phyloP scores from a whole-genome alignment of 37 sponge, comb jelly and placozoan genomes.

The Mnemiopsis leidyi region DNA sequence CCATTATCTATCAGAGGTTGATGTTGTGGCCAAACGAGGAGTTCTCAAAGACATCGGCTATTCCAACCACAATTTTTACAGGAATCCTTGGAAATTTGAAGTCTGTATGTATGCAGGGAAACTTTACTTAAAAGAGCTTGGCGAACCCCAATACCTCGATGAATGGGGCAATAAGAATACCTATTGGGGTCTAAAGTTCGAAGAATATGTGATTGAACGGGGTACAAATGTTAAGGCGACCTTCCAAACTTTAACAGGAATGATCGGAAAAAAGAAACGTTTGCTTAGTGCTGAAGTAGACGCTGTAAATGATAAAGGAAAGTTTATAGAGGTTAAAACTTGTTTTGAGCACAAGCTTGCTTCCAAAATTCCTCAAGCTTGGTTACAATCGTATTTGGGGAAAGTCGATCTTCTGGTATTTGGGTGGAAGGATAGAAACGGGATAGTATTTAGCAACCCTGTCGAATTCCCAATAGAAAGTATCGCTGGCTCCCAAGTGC shows the following conservation, averaged over 20 bases:
- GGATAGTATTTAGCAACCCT: not conserved
- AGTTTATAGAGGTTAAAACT: not conserved
- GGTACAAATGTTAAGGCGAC: not conserved
- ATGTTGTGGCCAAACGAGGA: not conserved
- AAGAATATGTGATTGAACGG: not conserved
- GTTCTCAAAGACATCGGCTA: not conserved
- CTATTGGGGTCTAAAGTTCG: not conserved
- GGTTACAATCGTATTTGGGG: slow-evolving; percentile 3
- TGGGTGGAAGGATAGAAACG: not conserved
- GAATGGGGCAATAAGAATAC: not conserved
- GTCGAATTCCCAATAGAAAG: not conserved
- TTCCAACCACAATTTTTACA: not conserved
- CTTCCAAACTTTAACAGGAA: not conserved
- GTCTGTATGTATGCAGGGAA: not conserved
- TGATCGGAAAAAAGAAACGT: not conserved
- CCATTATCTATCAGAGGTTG: not conserved
- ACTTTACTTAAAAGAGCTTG: not conserved
- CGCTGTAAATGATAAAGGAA: not conserved
- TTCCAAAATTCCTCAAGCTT: not conserved
- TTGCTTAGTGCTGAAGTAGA: not conserved
- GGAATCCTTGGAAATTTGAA: not conserved
- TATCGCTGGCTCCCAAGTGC: not conserved
- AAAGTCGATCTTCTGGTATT: not conserved
- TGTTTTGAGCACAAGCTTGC: not conserved
- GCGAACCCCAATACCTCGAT: not conserved